Base-by-base conservation (phyloP, 2,797 vertebrate genomes). In the Argyrosomus regius region DNA sequence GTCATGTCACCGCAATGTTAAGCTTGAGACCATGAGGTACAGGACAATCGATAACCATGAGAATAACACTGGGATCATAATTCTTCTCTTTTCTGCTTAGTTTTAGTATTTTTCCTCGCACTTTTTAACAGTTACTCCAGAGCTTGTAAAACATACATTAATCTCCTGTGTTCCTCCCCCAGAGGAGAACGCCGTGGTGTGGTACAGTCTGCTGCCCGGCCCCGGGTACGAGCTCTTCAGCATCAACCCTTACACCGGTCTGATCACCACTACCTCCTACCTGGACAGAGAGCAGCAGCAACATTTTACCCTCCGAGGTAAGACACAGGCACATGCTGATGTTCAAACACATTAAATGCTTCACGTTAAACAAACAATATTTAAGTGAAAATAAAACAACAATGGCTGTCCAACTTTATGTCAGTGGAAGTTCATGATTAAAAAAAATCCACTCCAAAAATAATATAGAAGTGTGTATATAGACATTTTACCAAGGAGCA, bases 261-360 rank as follows among this genome's bases (percentile, higher is more conserved):
- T 96, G 77, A 92, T 99, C 1, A 43, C 92, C 82, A 98, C 97
- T 54, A 54, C 92, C 61, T 83, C 92, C 45, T 82, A 82, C 20
- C 92, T 98, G 87, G 97, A 99, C 94, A 90, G 97, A 89, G 98
- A 99, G 91, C 78, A 90, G 64, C 94, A 96, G 84, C 95, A 96
- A 1, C 49, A 90, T 74, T 97, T 96, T 78, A 93, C 63, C 4
- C 95, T 99, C 81, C 94, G 92, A 97, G 97, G 98, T 99, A 94
- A 88, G 60, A 66, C 53, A 3, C 61, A 56, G 1, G 48, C 59
- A 22, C 56, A 61, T 4, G 28, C 46, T 24, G 26, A 22, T 31
- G 31, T 31, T 45, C n/a, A 22, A 39, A 39, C 35, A 39, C 35
- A 9, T 39, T 31, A 31, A 31, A 31, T 31, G 31, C 31, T 31